Percentiles rank a stretch among this genome's conserved stretches.
Conservation (phyloP, 2,888 invertebrate species). For the Melangyna quadrimaculata region DNA sequence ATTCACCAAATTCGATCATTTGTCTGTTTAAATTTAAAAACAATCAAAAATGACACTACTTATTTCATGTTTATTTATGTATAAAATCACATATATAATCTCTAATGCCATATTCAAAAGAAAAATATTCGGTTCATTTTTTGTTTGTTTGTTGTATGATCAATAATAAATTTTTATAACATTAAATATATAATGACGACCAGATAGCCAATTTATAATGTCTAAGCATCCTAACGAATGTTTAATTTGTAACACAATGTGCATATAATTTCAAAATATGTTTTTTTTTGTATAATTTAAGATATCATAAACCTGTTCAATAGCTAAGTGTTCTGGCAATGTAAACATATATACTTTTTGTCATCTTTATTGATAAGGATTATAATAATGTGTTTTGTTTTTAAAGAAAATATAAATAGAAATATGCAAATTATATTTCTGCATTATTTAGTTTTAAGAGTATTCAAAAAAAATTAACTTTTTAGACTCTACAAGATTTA, state of each 20-base stretch:
- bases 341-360: not conserved
- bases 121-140: conserved; percentile 61
- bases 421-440: not conserved
- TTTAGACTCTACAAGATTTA: too few relatives aligned
- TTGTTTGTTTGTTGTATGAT: conserved; percentile 38
- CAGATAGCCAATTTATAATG: conserved; percentile 45
- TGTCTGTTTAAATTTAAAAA: not conserved
- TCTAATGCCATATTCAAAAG: conserved; percentile 68
- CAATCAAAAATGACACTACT: conserved; percentile 53
- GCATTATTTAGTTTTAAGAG: too few relatives aligned
- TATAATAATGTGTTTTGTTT: not conserved
- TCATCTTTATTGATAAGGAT: conserved; percentile 29
- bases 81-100: conserved; percentile 71
- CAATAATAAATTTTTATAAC: conserved; percentile 51
- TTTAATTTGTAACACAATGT: conserved; percentile 63
- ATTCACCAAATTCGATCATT: not conserved
- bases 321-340: conserved; percentile 17
- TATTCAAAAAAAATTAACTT: too few relatives aligned
- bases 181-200: conserved; percentile 65
- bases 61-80: conserved; percentile 70
- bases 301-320: conserved; percentile 6
- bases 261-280: conserved; percentile 48
- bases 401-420: not conserved
- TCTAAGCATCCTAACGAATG: conserved; percentile 48
- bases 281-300: not conserved